Percentiles rank a stretch among this genome's conserved stretches.
phyloP scores from a whole-genome alignment of 2,113 vertebrate genomes.

The Cavia porcellus region DNA sequence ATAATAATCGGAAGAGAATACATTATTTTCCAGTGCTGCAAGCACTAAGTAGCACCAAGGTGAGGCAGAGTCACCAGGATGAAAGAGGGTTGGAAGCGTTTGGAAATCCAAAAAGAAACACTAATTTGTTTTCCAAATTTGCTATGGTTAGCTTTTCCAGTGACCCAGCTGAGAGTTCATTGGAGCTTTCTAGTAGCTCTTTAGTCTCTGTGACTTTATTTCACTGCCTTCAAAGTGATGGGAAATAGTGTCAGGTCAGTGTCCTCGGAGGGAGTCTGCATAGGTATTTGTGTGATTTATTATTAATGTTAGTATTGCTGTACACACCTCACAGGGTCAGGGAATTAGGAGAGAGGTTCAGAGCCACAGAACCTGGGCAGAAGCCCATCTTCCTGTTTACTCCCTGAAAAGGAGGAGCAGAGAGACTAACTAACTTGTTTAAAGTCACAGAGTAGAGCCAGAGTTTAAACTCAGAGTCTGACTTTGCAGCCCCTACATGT shows the following conservation, averaged over 20 bases:
- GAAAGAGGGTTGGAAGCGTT: slow-evolving; percentile 28
- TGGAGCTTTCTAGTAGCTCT: neutral
- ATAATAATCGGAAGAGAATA: slow-evolving; percentile 62
- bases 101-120: slow-evolving; percentile 45
- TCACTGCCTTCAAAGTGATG: neutral
- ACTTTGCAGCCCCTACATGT: neutral
- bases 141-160: slow-evolving; percentile 6
- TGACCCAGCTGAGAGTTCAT: neutral
- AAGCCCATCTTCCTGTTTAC: neutral
- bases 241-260: neutral
- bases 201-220: slow-evolving; percentile 41
- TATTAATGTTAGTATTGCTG: slow-evolving; percentile 13
- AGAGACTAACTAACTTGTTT: neutral
- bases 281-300: slow-evolving; percentile 45
- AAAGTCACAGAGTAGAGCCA: neutral
- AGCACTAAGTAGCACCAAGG: neutral
- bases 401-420: neutral
- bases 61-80: slow-evolving; percentile 6
- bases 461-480: neutral
- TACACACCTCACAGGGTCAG: neutral
- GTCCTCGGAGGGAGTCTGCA: neutral
- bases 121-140: slow-evolving; percentile 34
- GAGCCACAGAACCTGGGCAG: neutral
- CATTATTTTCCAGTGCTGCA: slow-evolving; percentile 56
- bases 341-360: neutral